Conservation (phyloP, 2,888 invertebrate genomes). For the Campoletis raptor region DNA sequence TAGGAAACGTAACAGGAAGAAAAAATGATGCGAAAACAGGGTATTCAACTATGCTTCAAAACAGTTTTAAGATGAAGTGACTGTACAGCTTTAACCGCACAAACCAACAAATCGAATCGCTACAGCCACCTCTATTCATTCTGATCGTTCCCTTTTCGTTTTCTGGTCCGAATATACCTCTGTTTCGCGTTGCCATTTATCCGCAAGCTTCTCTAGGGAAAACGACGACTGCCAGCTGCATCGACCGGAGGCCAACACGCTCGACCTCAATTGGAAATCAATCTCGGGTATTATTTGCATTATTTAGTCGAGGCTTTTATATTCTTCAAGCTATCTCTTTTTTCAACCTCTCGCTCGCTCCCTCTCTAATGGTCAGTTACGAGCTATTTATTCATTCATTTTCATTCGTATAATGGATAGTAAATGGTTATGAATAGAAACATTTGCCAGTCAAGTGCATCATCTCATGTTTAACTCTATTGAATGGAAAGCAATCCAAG, state of each 20-base stretch:
- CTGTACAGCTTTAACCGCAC: slow-evolving; percentile 26
- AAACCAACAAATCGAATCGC: slow-evolving; percentile 34
- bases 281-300: slow-evolving; percentile 65
- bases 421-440: background rate
- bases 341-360: slow-evolving; percentile 1
- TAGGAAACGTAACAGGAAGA: background rate
- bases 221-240: slow-evolving; percentile 49
- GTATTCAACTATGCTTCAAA: background rate
- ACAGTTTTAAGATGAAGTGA: background rate
- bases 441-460: background rate
- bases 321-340: slow-evolving; percentile 44
- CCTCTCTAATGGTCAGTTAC: background rate
- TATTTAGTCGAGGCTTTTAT: slow-evolving; percentile 60
- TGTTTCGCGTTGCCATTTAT: slow-evolving; percentile 27
- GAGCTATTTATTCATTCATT: background rate
- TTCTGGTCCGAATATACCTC: background rate
- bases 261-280: slow-evolving; percentile 70
- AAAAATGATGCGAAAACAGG: background rate
- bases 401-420: background rate
- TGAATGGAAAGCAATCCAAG: background rate
- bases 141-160: slow-evolving; percentile 17
- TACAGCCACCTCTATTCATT: slow-evolving; percentile 18
- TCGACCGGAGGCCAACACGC: slow-evolving; percentile 53
- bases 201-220: slow-evolving; percentile 57
- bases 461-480: background rate